Conservation (phyloP, 2,888 invertebrate species). For the Helicoverpa assulta region DNA sequence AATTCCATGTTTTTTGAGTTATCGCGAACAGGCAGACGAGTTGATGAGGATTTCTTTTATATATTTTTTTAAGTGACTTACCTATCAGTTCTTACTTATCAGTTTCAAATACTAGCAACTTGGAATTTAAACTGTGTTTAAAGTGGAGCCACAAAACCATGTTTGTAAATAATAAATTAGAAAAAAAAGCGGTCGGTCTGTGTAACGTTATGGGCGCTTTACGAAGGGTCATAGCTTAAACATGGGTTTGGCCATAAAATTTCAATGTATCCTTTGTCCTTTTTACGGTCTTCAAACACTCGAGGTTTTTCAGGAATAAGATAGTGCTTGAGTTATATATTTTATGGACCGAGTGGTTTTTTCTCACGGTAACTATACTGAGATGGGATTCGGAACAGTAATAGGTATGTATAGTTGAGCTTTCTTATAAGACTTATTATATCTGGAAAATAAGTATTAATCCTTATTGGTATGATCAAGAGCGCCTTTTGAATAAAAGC, state of each 20-base stretch:
- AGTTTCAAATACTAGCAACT: conserved; percentile 15
- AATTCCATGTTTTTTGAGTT: no score
- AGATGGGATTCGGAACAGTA: not conserved
- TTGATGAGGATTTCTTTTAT: no score
- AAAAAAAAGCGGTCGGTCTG: conserved; percentile 16
- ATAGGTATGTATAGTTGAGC: no score
- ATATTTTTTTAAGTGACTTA: no score
- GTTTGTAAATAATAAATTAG: conserved; percentile 40
- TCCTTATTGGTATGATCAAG: no score
- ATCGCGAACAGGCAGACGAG: no score
- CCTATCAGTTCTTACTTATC: conserved; percentile 8
- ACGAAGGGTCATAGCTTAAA: conserved; percentile 50
- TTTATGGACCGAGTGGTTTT: conserved; percentile 27
- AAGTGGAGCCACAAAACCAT: conserved; percentile 12
- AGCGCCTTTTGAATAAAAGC: no score
- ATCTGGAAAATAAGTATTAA: no score
- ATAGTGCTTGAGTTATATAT: conserved; percentile 27
- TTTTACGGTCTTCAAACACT: conserved; percentile 37
- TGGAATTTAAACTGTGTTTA: conserved; percentile 6
- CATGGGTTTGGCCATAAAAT: conserved; percentile 43
- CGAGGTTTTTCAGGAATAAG: conserved; percentile 19
- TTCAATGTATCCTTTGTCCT: conserved; percentile 50
- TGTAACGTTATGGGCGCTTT: conserved; percentile 41
- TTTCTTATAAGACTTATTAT: no score
- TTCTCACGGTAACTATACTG: conserved; percentile 5